Evolutionary conservation across 2,797 vertebrate species (phyloP).

Genomic region (Fringilla coelebs): DNA sequence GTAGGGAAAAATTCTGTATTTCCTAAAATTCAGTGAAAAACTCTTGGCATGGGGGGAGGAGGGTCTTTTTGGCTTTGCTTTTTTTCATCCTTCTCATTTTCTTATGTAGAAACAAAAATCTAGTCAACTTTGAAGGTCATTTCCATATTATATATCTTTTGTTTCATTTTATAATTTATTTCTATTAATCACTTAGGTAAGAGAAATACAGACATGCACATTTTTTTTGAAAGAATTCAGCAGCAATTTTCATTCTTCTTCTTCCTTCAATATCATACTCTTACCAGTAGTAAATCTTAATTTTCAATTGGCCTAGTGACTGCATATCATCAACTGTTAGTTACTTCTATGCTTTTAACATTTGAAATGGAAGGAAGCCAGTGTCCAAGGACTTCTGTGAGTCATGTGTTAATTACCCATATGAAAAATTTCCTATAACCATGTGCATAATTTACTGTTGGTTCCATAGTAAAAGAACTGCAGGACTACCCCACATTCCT

Average conservation of each 20-base stretch:
- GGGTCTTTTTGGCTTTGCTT: accelerated
- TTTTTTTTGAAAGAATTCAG: not conserved
- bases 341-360: not conserved
- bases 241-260: not conserved
- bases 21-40: not conserved
- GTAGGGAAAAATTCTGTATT: not conserved
- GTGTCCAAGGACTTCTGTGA: not conserved
- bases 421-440: not conserved
- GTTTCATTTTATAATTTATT: not conserved
- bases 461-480: not conserved
- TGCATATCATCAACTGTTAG: not conserved
- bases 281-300: not conserved
- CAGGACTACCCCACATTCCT: not conserved
- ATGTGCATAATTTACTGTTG: not conserved
- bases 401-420: not conserved
- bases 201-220: not conserved
- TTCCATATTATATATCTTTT: not conserved
- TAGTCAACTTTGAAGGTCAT: not conserved
- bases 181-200: not conserved
- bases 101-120: not conserved
- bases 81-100: not conserved
- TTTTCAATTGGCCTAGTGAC: not conserved
- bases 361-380: not conserved
- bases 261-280: not conserved
- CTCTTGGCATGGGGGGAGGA: accelerated